Conservation (phyloP, 2,888 invertebrate genomes). For the Hirtodrosophila cameraria region DNA sequence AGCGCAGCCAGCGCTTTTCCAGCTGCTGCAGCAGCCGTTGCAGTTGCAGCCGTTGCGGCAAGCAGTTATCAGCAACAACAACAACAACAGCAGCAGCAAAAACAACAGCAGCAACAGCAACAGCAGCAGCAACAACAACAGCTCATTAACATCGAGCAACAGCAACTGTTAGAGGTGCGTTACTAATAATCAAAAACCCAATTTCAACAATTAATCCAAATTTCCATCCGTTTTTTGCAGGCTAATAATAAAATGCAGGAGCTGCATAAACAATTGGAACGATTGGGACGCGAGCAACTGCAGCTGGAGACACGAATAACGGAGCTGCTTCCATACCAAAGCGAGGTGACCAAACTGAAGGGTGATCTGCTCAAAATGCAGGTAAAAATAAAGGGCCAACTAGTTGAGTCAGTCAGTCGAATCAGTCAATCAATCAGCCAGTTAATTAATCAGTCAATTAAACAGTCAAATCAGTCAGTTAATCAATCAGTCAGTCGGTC, state of each 20-base stretch:
- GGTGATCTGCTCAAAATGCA: slow-evolving; percentile 89
- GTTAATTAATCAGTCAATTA: background rate
- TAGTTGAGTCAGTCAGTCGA: too few species aligned
- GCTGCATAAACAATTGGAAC: slow-evolving; percentile 87
- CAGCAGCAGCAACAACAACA: slow-evolving; percentile 64
- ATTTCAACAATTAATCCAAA: background rate
- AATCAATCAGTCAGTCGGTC: background rate
- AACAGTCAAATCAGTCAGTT: background rate
- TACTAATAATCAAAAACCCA: background rate
- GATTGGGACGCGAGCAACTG: slow-evolving; percentile 87
- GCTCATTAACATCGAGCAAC: slow-evolving; percentile 77
- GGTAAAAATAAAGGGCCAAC: slow-evolving; percentile 83
- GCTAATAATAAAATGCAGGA: slow-evolving; percentile 86
- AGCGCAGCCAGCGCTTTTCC: slow-evolving; percentile 60
- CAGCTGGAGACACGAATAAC: slow-evolving; percentile 87
- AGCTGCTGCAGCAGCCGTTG: slow-evolving; percentile 68
- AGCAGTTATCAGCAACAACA: slow-evolving; percentile 77
- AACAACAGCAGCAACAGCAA: slow-evolving; percentile 69
- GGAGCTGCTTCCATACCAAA: slow-evolving; percentile 87
- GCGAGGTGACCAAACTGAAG: slow-evolving; percentile 88
- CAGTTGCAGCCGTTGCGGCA: slow-evolving; percentile 77
- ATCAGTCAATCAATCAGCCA: slow-evolving; percentile 10
- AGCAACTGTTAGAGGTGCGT: slow-evolving; percentile 78
- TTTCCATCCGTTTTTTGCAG: slow-evolving; percentile 43
- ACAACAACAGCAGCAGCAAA: slow-evolving; percentile 62